Conservation (phyloP, 2,113 vertebrate species). For the Suncus etruscus region DNA sequence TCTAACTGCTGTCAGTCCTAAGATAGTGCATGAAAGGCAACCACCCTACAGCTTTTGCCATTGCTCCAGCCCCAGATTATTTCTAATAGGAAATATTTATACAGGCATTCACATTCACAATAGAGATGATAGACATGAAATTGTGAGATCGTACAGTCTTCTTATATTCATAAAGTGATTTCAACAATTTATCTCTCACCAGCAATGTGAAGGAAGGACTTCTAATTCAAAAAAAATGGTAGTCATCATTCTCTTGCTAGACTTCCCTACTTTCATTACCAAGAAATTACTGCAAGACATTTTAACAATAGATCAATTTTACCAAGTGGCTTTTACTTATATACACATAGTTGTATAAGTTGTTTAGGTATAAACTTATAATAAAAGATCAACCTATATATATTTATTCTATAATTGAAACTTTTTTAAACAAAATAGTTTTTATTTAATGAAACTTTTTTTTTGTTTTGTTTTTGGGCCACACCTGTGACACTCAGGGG, state of each 20-base stretch:
- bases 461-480: too few relatives aligned
- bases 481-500: too few relatives aligned
- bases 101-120: neutral
- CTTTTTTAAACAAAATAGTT: too few relatives aligned
- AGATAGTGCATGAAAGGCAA: too few relatives aligned
- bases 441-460: too few relatives aligned
- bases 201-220: conserved; percentile 12
- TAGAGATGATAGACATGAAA: neutral
- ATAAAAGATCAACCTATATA: neutral
- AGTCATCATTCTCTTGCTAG: neutral
- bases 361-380: neutral
- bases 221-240: neutral
- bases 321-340: conserved; percentile 17
- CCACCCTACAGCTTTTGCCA: too few relatives aligned
- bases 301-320: conserved; percentile 19
- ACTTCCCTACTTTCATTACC: neutral
- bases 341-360: too few relatives aligned
- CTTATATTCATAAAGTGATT: neutral
- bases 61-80: neutral
- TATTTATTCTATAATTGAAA: neutral
- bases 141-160: neutral
- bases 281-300: neutral
- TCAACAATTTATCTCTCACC: neutral
- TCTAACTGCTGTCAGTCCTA: too few relatives aligned
- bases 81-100: conserved; percentile 4